Base-by-base conservation (phyloP, 2,888 invertebrate species). In the Lomographa bimaculata region DNA sequence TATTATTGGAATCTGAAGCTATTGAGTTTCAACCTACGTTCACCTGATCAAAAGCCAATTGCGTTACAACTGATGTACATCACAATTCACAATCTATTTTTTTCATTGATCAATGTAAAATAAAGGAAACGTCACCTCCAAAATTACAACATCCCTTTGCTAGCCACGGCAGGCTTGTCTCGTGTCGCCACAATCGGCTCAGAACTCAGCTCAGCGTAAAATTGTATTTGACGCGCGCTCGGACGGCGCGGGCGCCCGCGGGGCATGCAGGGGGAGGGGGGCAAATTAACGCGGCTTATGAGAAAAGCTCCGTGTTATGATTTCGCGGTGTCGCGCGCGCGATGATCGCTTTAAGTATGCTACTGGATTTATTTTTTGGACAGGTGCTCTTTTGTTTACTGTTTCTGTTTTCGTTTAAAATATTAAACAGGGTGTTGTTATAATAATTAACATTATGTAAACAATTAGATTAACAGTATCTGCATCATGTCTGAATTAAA, bases 201-300 rank as follows among this genome's bases (percentile, higher is more conserved):
- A 89, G 87, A 53, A 79, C 59, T 60, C 84, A 77, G 46, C 74
- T 71, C 73, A 65, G 68, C 87, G 86, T 81, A 85, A 89, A 89
- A 89, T 89, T 89, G 87, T 87, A 78, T 89, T 85, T 83, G 89
- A 82, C 89, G 86, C 75, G 73, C 79, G 72, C 73, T 69, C 76
- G 77, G 69, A 66, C 68, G 45, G 43, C 20, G 38, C 20, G 21
- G 28, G 48, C 47, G 23, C 27, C 11, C 11, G 38, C 37, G 35
- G 47, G 52, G 54, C 48, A 50, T 18, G 42, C 19, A 23, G 28
- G 46, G 10, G 3, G 29, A 9, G 51, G 51, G 54, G 45, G 39
- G 30, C 40, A 77, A 81, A 84, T 85, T 84, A 85, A 77, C 79
- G 64, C 66, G 66, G 84, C 83, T 84, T 85, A 83, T 71, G 78